Conservation (phyloP, 1,140 invertebrate species). For the Kradibia gibbosae region DNA sequence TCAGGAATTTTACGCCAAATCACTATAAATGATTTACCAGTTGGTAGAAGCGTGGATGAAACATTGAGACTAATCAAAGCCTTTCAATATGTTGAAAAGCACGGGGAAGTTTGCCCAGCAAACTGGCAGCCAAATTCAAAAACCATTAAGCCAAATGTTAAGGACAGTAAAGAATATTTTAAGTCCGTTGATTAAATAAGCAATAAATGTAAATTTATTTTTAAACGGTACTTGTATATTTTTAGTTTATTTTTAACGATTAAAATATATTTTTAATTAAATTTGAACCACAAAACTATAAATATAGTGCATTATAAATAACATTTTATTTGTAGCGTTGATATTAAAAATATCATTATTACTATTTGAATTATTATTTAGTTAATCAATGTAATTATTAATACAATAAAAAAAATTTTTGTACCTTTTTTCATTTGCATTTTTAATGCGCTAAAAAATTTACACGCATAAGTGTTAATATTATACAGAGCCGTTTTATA, state of each 20-base stretch:
- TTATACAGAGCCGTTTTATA: too few species aligned
- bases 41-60: slow-evolving; percentile 94
- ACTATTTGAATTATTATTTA: too few species aligned
- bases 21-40: slow-evolving; percentile 91
- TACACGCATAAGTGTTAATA: too few species aligned
- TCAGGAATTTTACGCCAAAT: slow-evolving; percentile 84
- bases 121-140: slow-evolving; percentile 86
- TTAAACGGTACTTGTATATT: not conserved
- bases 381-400: too few species aligned
- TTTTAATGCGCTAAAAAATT: too few species aligned
- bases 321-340: not conserved
- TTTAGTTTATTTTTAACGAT: not conserved
- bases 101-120: slow-evolving; percentile 94
- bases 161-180: slow-evolving; percentile 87
- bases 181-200: slow-evolving; percentile 72
- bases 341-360: too few species aligned
- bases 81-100: slow-evolving; percentile 93
- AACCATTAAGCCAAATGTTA: slow-evolving; percentile 88
- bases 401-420: too few species aligned
- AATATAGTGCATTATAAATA: not conserved
- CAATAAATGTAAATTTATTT: not conserved
- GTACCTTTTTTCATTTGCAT: too few species aligned
- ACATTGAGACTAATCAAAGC: slow-evolving; percentile 91
- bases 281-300: not conserved
- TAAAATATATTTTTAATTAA: not conserved